These are phyloP conservation scores for Ectemnius lituratus DNA, from an alignment of 2,888 invertebrate species.

Conservation along the genomic window DNA sequence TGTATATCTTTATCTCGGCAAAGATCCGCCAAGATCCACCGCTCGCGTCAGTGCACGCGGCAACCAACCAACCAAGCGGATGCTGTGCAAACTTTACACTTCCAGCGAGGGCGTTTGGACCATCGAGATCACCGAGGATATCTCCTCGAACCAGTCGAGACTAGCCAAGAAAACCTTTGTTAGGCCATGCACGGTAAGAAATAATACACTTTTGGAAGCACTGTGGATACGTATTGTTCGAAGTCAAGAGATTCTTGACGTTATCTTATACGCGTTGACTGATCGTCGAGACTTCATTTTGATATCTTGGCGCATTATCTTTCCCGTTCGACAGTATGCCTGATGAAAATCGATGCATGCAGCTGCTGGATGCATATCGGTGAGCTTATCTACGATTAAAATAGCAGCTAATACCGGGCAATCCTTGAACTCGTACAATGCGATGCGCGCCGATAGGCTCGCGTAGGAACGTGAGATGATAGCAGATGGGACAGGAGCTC, in stretches of 20 bases:
- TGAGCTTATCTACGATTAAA: constrained; percentile 6
- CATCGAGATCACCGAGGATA: too few species aligned
- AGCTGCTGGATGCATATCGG: constrained; percentile 11
- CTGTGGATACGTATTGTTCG: too few species aligned
- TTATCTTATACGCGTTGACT: background rate
- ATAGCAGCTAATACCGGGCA: background rate
- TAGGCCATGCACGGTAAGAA: too few species aligned
- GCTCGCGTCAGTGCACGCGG: too few species aligned
- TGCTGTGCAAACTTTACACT: constrained; percentile 7
- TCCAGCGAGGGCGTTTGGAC: constrained; percentile 10
- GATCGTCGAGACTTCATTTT: background rate
- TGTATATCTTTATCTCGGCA: constrained; percentile 16
- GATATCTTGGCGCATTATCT: background rate
- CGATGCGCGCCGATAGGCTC: background rate
- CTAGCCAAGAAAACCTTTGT: too few species aligned
- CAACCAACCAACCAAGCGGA: too few species aligned
- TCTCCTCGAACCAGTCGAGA: too few species aligned
- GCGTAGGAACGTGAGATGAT: constrained; percentile 1
- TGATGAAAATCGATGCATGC: constrained; percentile 19
- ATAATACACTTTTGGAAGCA: too few species aligned
- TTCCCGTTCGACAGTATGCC: constrained; percentile 2
- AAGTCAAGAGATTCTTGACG: too few species aligned
- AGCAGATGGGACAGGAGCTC: constrained; percentile 1
- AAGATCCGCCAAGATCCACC: too few species aligned
- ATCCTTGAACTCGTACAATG: constrained; percentile 4